Base-by-base conservation (phyloP, 2,797 vertebrate genomes). In the Danio kyathit region DNA sequence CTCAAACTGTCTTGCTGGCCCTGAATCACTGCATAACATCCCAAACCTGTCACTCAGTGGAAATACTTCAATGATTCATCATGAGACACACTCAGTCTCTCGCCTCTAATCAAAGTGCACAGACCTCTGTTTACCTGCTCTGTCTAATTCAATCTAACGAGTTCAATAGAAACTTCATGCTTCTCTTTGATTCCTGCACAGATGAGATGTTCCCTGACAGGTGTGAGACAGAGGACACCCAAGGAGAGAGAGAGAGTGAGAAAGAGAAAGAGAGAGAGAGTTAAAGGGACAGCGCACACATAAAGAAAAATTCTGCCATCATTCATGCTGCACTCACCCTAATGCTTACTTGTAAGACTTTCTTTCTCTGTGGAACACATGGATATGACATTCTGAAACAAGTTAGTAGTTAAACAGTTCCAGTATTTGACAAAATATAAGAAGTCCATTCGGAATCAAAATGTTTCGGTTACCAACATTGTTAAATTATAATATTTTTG, bases 71-170 rank as follows among this genome's bases (percentile, higher is more conserved):
- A 63, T 17, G 41, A 44, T 77, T 57, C 51, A 29, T 29, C 29
- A n/a, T 56, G 63, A 54, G 51, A 77, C 75, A 67, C 41, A 56
- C 73, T 41, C 29, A 13, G 63, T 56, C 51, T 77, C 51, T 67
- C 14, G 19, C 51, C 66, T 77, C 41, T 29, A 77, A 77, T 67
- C 63, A 57, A 77, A 67, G 51, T 38, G 51, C 51, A 66, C 51
- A 67, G 63, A 77, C 75, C 63, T 67, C 52, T 57, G 75, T 67
- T 67, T 77, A 67, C 51, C 75, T 41, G 51, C 63, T 48, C 63
- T 67, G 63, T 77, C 63, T 77, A 56, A 77, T 66, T 77, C 63
- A 77, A 48, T 77, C 51, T 29, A 77, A 66, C 63, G 66, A 14
- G 41, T 46, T 63, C 41, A 66, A 46, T 48, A 46, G 14, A 19